Evolutionary conservation across 2,888 invertebrate species (phyloP).

Genomic region (Cataglyphis cursor): DNA sequence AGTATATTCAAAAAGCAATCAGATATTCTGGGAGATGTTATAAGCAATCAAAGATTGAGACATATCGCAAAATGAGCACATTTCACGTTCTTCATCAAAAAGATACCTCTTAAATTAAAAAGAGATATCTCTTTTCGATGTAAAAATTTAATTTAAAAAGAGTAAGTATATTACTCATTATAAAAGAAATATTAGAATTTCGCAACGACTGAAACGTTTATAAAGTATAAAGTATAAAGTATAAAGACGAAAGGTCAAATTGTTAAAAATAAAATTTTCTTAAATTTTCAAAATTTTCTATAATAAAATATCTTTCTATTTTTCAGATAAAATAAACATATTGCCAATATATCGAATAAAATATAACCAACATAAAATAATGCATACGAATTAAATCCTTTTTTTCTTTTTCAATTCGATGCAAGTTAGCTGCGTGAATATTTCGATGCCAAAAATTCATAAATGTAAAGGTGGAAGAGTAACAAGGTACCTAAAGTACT

Average conservation of each 20-base stretch:
- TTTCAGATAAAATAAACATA: background rate
- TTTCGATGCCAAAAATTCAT: background rate
- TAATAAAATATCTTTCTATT: background rate
- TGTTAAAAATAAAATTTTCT: background rate
- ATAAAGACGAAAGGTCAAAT: background rate
- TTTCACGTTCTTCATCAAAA: too few relatives aligned
- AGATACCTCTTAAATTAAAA: too few relatives aligned
- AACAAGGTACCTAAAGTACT: background rate
- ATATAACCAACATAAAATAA: background rate
- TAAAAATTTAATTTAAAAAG: background rate
- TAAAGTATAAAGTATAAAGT: too few relatives aligned
- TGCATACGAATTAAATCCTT: background rate
- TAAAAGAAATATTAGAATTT: background rate
- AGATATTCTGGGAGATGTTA: background rate
- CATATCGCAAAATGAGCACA: background rate
- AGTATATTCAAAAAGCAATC: constrained; percentile 32
- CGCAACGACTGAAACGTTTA: background rate
- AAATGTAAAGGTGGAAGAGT: background rate
- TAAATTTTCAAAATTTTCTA: too few relatives aligned
- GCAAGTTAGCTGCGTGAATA: constrained; percentile 3
- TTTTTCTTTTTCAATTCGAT: background rate
- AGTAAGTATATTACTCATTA: background rate
- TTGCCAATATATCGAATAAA: background rate
- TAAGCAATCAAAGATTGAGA: background rate
- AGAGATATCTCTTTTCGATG: background rate